Evolutionary conservation across 2,888 invertebrate genomes (phyloP), one percentile per base, ranked within the genome.

Genomic region (Apomyelois bistriatella): DNA sequence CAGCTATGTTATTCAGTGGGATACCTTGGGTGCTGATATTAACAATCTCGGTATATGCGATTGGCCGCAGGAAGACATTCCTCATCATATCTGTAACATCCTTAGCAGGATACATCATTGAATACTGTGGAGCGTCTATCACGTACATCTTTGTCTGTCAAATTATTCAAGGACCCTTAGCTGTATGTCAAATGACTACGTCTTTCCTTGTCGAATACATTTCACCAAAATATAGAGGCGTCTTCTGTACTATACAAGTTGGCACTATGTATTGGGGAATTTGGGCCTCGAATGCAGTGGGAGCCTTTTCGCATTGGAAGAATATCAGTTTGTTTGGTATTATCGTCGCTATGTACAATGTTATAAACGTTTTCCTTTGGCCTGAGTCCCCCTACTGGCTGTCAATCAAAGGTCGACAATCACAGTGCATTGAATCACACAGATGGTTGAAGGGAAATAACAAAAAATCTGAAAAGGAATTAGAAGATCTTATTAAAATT

Each of bases 231-330:
- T 75, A 79, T 42, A 64, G 80, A 48, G 79, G 79, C 5, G 58
- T 78, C 15, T 77, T 78, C 46, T 68, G 74, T 60, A 68, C 76
- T 52, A 69, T 78, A 9, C 76, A 79, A 59, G 72, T 76, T 0
- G 77, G 77, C 1, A 66, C 75, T 50, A 68, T 72, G 48, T 74
- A 72, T 54, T 80, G 75, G 72, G 80, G 79, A 0, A 72, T 80
- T 1, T 80, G 78, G 79, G 66, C 74, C 1, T 70, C 80, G 0
- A 79, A 80, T 58, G 66, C 72, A 1, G 70, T 76, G 0, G 79
- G 78, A 16, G 75, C 77, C 1, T 80, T 74, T 53, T 70, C 60
- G 2, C 67, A 76, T 52, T 79, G 76, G 77, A 77, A 63, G 37
- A 66, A 71, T 17, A 79, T 79, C 30, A 72, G 68, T 0, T 56